Base-by-base conservation (phyloP, 2,113 vertebrate species). In the Turnix velox region DNA sequence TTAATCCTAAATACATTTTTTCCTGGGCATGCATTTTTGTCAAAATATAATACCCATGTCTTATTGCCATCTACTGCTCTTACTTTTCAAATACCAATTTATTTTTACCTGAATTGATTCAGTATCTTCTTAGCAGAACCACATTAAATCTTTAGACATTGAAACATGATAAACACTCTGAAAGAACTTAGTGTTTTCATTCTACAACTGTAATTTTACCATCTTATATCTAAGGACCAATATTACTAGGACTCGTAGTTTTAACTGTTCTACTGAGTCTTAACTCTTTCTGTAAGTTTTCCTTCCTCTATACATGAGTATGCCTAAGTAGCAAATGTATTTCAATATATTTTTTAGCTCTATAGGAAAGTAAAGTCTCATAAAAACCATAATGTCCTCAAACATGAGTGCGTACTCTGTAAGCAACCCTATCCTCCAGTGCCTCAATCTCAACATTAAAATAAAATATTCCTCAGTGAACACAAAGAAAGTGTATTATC, bases 71-170 rank as follows among this genome's bases (percentile, higher is more conserved):
- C 74, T 93, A 93, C 90, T 95, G 68, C 73, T 88, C 91, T 97
- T 97, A 54, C 63, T 91, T 95, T 96, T 97, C 84, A 93, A 96
- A 94, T 90, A 37, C 30, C 76, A 84, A 93, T 90, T 93, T 90
- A 72, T 80, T 95, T 96, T 88, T 96, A 59, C 37, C 81, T 92
- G 74, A 73, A 57, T 92, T 73, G 42, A 92, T 74, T 88, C 85
- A 93, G 75, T 85, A 28, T 25, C 39, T 87, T 92, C 79, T 65
- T 4, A 27, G 73, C 31, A 81, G 69, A 94, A 87, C 96, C 67
- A 42, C 69, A 52, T 91, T 96, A 95, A 52, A 92, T 48, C 65
- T 87, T 87, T 43, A 84, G 71, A 88, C 25, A 87, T 80, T 96
- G 95, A 78, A 92, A 95, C 48, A 31, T 88, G 63, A 88, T 95